Base-by-base conservation (phyloP, 2,113 vertebrate genomes). In the Coturnix japonica region DNA sequence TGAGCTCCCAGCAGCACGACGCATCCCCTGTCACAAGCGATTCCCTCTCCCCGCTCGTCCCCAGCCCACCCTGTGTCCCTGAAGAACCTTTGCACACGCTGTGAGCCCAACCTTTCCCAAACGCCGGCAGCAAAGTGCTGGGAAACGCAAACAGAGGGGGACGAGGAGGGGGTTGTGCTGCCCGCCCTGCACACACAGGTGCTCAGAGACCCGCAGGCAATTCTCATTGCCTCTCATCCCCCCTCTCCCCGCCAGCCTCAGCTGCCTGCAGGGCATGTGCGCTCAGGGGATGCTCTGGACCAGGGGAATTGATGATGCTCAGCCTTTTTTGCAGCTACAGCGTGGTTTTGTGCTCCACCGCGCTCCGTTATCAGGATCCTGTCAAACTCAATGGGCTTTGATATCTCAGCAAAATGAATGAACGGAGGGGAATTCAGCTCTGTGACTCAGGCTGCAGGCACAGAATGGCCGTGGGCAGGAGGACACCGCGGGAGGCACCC, bases 1-100 rank as follows among this genome's bases (percentile, higher is more conserved):
- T 0, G 0, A 5, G 66, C 59, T 82, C 56, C 67, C 89, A 59
- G 87, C 63, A 76, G 67, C 71, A 57, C 84, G 37, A 16, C 0
- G 0, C 53, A 64, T 63, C 75, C 85, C 65, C 89, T 77, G 82
- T 87, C 91, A 95, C 89, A 92, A 94, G 46, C 73, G 80, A 85
- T 95, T 91, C 85, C 69, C 56, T 85, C 65, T 71, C 8, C 82
- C 2, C 2, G 2, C 1, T 3, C 3, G 2, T 94, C 75, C 67
- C 79, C 46, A 77, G 69, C 60, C 72, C 0, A 0, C 82, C 72
- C 4, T 0, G 7, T 64, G 93, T 95, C 95, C 95, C 92, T 90
- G 81, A 82, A 96, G 85, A 85, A 85, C 94, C 82, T 92, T 71
- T 67, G 46, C 0, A 19, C 26, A 9, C 5, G 2, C 51, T 39